These are phyloP conservation scores for Scarus forsteni DNA, from an alignment of 2,797 vertebrate species.

Conservation along the genomic window DNA sequence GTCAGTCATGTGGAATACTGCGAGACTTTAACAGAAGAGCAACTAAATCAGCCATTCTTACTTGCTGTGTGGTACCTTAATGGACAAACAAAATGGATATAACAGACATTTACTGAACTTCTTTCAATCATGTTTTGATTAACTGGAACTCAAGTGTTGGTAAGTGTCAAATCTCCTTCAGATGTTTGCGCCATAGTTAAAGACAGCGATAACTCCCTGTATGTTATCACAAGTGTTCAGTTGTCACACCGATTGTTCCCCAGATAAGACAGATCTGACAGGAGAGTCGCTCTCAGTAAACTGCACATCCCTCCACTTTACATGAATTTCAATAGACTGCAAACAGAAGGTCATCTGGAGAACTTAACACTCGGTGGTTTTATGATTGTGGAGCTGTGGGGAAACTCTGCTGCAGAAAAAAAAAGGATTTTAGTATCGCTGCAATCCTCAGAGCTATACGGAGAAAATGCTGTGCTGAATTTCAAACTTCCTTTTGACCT, in stretches of 20 bases:
- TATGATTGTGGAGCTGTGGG: slow-evolving; percentile 21
- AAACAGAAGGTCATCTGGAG: slow-evolving; percentile 45
- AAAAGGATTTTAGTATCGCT: slow-evolving; percentile 24
- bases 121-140: slow-evolving; percentile 52
- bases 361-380: slow-evolving; percentile 45
- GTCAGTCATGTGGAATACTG: not conserved
- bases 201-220: slow-evolving; percentile 21
- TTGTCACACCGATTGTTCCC: slow-evolving; percentile 32
- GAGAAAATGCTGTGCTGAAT: slow-evolving; percentile 41
- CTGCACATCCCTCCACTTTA: slow-evolving; percentile 34
- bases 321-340: slow-evolving; percentile 40
- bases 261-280: slow-evolving; percentile 37
- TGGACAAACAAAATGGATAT: too few species aligned
- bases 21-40: slow-evolving; percentile 10
- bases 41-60: slow-evolving; percentile 17
- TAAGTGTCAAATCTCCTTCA: slow-evolving; percentile 36
- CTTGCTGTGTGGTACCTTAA: slow-evolving; percentile 38
- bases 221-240: slow-evolving; percentile 19
- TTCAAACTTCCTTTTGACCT: slow-evolving; percentile 59
- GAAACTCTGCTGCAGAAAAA: slow-evolving; percentile 24
- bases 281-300: slow-evolving; percentile 49
- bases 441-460: slow-evolving; percentile 25
- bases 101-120: slow-evolving; percentile 43
- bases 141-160: slow-evolving; percentile 63
- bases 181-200: slow-evolving; percentile 12